phyloP scores from a whole-genome alignment of 37 sponge, comb jelly and placozoan genomes.

The Halichondria panicea region DNA sequence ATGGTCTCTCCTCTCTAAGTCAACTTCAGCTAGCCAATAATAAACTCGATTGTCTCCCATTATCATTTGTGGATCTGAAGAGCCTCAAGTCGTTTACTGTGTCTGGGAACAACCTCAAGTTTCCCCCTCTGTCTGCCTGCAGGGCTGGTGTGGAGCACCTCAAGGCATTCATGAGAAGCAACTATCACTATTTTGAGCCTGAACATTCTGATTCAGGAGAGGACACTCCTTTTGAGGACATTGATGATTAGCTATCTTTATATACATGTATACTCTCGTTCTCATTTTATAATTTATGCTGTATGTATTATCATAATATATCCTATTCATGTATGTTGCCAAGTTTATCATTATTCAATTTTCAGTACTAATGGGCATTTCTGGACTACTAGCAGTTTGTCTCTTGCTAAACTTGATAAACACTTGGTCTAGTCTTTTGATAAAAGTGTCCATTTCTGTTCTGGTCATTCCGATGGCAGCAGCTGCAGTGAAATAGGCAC shows the following conservation, averaged over 20 bases:
- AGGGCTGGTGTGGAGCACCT: slow-evolving; percentile 24
- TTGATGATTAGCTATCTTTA: no score
- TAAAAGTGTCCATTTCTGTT: slow-evolving; percentile 78
- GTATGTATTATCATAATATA: no score
- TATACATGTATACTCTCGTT: no score
- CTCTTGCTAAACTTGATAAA: slow-evolving; percentile 71
- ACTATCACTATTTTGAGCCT: background rate
- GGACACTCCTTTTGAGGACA: slow-evolving; percentile 17
- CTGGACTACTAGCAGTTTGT: no score
- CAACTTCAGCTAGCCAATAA: slow-evolving; percentile 56
- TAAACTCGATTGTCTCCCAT: slow-evolving; percentile 31
- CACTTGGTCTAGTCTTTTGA: slow-evolving; percentile 65
- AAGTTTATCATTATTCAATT: no score
- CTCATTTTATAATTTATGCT: no score
- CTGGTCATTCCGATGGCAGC: slow-evolving; percentile 93
- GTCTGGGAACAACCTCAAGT: slow-evolving; percentile 41
- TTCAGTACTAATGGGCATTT: no score
- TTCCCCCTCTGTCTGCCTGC: slow-evolving; percentile 56
- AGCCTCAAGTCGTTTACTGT: slow-evolving; percentile 46
- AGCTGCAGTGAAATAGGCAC: slow-evolving; percentile 94
- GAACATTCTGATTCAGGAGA: slow-evolving; percentile 17
- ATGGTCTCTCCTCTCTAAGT: slow-evolving; percentile 23
- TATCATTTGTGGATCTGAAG: slow-evolving; percentile 1
- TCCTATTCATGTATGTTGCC: no score
- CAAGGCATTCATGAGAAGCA: slow-evolving; percentile 7